Base-by-base conservation (phyloP, 2,113 vertebrate species). In the Tursiops truncatus region DNA sequence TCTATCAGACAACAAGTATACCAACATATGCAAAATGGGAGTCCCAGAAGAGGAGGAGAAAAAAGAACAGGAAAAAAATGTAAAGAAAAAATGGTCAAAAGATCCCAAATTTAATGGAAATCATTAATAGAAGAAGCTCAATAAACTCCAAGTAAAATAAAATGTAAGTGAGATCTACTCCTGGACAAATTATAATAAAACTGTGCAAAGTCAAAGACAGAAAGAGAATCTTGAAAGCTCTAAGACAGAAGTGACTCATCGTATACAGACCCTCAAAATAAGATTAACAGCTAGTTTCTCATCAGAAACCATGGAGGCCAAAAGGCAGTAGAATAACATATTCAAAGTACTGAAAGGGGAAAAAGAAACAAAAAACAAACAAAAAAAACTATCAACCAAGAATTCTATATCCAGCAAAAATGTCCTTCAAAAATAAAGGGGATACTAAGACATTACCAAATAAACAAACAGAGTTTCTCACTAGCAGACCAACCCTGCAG, bases 181-280 rank as follows among this genome's bases (percentile, higher is more conserved):
- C 41, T 65, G 68, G 33, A 91, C 26, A 86, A 86, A 95, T 56
- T 84, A 38, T 71, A 92, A 62, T n/a, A 81, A 79, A 70, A 92
- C 38, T 53, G 31, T 17, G 12, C 33, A 17, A 86, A 79, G 50
- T 53, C 26, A 79, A 70, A 65, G 26, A 90, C 18, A 58, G 50
- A 9, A 58, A 58, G 56, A 90, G 33, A 87, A 67, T 41, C 21
- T 62, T 83, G 21, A 73, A 92, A 60, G 41, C 58, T 44, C 31
- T 25, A 71, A 17, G 26, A 87, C 33, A 91, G 38, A 17, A 33
- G 33, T 73, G 67, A 92, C 18, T 53, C n/a, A 91, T 84, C 25
- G 85, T 15, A 8, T 63, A 38, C 18, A 33, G 31, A 90, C 70
- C 14, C 26, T 83, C 50, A 93, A 77, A 84, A 33, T 76, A 81